phyloP scores from a whole-genome alignment of 2,797 vertebrate genomes.

The Paguma larvata region DNA sequence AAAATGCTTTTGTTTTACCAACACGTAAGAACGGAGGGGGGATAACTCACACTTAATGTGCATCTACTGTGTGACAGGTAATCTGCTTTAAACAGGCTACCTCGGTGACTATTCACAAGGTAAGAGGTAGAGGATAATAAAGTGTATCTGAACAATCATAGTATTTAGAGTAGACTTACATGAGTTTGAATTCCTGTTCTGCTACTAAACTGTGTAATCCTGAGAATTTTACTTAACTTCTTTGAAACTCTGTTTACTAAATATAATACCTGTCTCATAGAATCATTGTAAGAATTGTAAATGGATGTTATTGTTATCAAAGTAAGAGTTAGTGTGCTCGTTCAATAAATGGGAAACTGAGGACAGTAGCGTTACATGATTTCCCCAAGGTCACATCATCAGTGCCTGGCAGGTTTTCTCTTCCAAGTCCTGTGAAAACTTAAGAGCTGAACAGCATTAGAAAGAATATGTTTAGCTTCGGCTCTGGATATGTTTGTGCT shows the following conservation, averaged over 20 bases:
- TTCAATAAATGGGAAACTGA: background rate
- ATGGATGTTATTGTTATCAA: background rate
- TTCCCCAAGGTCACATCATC: background rate
- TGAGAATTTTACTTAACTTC: background rate
- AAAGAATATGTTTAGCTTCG: background rate
- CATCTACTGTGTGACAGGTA: background rate
- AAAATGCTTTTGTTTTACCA: slow-evolving; percentile 19
- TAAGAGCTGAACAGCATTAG: background rate
- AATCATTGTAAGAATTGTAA: background rate
- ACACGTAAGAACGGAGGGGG: background rate
- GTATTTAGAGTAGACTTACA: background rate
- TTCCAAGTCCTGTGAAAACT: background rate
- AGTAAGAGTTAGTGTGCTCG: background rate
- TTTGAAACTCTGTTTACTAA: background rate
- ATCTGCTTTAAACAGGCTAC: background rate
- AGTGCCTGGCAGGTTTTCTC: background rate
- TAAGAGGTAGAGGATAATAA: background rate
- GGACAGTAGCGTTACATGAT: background rate
- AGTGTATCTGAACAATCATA: background rate
- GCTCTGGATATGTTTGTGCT: background rate
- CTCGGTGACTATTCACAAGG: background rate
- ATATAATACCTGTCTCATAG: background rate
- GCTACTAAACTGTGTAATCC: background rate
- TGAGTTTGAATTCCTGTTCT: background rate
- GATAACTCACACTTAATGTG: background rate